A percentile compares a stretch with the other conserved stretches of the same genome.
These are phyloP conservation scores for Hemibagrus guttatus DNA, from an alignment of 2,797 vertebrate genomes.

Conservation along the genomic window DNA sequence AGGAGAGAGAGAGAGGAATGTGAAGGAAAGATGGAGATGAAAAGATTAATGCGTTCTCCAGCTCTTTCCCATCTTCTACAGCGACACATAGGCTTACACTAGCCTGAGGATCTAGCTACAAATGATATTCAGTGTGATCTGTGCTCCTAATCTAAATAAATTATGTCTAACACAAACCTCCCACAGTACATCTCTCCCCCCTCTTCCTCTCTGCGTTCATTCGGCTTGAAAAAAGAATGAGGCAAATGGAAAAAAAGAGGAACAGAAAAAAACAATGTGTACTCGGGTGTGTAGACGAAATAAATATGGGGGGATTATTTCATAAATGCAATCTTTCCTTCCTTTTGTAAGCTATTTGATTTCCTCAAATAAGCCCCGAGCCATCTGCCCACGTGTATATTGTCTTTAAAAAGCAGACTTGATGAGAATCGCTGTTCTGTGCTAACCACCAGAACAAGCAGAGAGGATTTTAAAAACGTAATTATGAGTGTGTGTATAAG, in stretches of 20 bases:
- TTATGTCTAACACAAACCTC: slow-evolving; percentile 65
- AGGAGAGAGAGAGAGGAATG: not conserved
- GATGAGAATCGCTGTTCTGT: slow-evolving; percentile 62
- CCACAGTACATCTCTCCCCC: slow-evolving; percentile 68
- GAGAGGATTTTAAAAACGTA: slow-evolving; percentile 30
- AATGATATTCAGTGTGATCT: slow-evolving; percentile 62
- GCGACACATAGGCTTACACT: slow-evolving; percentile 63
- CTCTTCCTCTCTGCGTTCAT: slow-evolving; percentile 56
- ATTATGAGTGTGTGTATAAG: slow-evolving; percentile 41
- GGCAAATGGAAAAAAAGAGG: slow-evolving; percentile 51
- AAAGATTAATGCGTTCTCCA: slow-evolving; percentile 50
- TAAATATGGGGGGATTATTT: slow-evolving; percentile 77
- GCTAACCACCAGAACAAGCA: slow-evolving; percentile 54
- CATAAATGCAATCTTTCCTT: slow-evolving; percentile 75
- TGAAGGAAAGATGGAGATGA: slow-evolving; percentile 35
- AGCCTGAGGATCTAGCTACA: slow-evolving; percentile 67
- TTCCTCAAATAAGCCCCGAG: slow-evolving; percentile 76
- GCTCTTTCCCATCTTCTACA: slow-evolving; percentile 54
- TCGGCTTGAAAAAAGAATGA: not conserved
- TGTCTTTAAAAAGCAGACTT: slow-evolving; percentile 70
- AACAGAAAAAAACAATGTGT: slow-evolving; percentile 44
- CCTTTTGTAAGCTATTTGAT: slow-evolving; percentile 76
- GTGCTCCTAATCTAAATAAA: slow-evolving; percentile 69
- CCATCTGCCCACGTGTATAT: slow-evolving; percentile 73
- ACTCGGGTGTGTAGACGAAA: slow-evolving; percentile 62